These are phyloP conservation scores for Hyles euphorbiae DNA, from an alignment of 1,140 invertebrate genomes.

Conservation along the genomic window DNA sequence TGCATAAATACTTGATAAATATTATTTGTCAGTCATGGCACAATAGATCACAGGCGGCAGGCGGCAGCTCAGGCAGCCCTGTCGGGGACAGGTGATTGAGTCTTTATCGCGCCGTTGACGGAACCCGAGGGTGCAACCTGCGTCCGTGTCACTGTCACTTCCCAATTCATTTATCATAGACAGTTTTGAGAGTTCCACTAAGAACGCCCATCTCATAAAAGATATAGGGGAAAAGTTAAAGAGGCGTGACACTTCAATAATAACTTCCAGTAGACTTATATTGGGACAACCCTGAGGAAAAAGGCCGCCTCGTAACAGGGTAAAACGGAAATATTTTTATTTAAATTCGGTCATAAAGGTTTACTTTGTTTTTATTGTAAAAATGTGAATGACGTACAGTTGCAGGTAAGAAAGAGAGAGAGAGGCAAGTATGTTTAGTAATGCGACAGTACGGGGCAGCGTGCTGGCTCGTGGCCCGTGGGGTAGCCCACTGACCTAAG, in stretches of 20 bases:
- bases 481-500: slow-evolving; percentile 37
- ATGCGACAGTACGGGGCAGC: background rate
- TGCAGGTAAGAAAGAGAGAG: background rate
- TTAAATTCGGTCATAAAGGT: too few species aligned
- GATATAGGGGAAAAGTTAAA: slow-evolving; percentile 28
- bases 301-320: too few species aligned
- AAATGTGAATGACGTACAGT: background rate
- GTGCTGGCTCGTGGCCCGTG: too few species aligned
- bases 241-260: slow-evolving; percentile 1
- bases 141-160: slow-evolving; percentile 31
- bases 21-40: slow-evolving; percentile 24
- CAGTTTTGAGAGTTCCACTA: slow-evolving; percentile 12
- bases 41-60: slow-evolving; percentile 19
- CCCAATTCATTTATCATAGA: slow-evolving; percentile 31
- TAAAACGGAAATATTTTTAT: too few species aligned
- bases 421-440: background rate
- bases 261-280: too few species aligned
- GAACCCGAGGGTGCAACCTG: slow-evolving; percentile 31
- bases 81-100: slow-evolving; percentile 44
- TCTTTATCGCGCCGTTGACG: slow-evolving; percentile 30
- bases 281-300: too few species aligned
- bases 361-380: background rate
- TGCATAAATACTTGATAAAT: slow-evolving; percentile 32
- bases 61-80: slow-evolving; percentile 22
- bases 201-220: slow-evolving; percentile 12